Conservation (phyloP, 2,888 invertebrate genomes). For the Tiliacea aurago region DNA sequence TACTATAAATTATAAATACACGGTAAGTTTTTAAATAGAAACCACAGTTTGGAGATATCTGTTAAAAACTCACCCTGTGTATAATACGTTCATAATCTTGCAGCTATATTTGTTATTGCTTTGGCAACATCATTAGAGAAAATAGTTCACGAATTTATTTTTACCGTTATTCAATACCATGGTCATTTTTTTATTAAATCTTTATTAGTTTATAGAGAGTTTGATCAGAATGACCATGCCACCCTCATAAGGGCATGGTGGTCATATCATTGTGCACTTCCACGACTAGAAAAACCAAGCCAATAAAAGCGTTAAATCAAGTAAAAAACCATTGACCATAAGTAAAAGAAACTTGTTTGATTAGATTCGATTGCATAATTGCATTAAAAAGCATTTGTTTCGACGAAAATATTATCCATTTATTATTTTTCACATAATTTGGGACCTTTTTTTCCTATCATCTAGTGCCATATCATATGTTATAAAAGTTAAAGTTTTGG, state of each 20-base stretch:
- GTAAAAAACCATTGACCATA: no score
- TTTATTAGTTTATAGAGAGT: no score
- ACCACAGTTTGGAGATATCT: not conserved
- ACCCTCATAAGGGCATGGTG: no score
- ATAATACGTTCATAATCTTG: constrained; percentile 18
- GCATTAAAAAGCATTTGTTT: not conserved
- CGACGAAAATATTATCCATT: not conserved
- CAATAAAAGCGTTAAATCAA: not conserved
- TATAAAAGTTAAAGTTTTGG: not conserved
- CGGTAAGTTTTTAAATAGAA: constrained; percentile 3
- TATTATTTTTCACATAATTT: not conserved
- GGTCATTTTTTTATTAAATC: no score
- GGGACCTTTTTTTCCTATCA: not conserved
- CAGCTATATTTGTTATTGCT: constrained; percentile 40
- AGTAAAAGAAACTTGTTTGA: no score
- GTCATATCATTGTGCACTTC: not conserved
- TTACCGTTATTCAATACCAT: not conserved
- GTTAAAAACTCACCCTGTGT: constrained; percentile 18
- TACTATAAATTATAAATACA: constrained; percentile 12
- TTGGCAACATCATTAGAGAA: constrained; percentile 11
- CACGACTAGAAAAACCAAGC: not conserved
- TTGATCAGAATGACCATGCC: no score
- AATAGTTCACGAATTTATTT: not conserved
- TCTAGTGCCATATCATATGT: constrained; percentile 47
- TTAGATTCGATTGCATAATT: not conserved